phyloP scores from a whole-genome alignment of 2,888 invertebrate genomes.

The Xestoiulus laeticollis region DNA sequence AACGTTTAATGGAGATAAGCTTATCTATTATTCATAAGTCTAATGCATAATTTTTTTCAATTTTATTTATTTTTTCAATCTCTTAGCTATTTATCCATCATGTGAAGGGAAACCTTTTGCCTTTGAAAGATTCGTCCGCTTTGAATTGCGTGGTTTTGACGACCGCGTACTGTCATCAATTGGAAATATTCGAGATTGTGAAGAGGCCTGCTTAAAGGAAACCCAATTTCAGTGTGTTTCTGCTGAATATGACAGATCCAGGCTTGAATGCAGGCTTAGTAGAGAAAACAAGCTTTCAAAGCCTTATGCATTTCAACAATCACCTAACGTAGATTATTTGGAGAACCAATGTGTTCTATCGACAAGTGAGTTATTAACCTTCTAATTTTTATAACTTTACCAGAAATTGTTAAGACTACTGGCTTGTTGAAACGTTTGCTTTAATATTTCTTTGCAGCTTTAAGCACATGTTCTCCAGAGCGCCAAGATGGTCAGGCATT shows the following conservation, averaged over 20 bases:
- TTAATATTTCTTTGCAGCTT: background rate
- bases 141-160: slow-evolving; percentile 65
- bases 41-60: background rate
- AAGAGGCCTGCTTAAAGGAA: slow-evolving; percentile 53
- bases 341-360: slow-evolving; percentile 68
- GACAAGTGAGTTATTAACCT: slow-evolving; percentile 61
- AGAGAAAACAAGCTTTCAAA: slow-evolving; percentile 67
- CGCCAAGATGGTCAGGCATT: slow-evolving; percentile 64
- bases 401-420: too few species aligned
- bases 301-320: slow-evolving; percentile 64
- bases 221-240: slow-evolving; percentile 59
- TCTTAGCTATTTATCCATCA: slow-evolving; percentile 7
- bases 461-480: slow-evolving; percentile 62
- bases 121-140: slow-evolving; percentile 67
- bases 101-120: slow-evolving; percentile 62
- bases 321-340: slow-evolving; percentile 66
- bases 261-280: slow-evolving; percentile 66
- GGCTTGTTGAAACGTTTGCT: background rate
- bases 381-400: background rate
- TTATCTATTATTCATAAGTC: background rate
- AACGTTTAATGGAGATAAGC: too few species aligned
- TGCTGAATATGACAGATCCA: slow-evolving; percentile 67
- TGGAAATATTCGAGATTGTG: slow-evolving; percentile 49
- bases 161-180: slow-evolving; percentile 45
- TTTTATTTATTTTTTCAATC: slow-evolving; percentile 1